Evolutionary conservation across 2,797 vertebrate species (phyloP).

Genomic region (Melanotaenia pygmaea): DNA sequence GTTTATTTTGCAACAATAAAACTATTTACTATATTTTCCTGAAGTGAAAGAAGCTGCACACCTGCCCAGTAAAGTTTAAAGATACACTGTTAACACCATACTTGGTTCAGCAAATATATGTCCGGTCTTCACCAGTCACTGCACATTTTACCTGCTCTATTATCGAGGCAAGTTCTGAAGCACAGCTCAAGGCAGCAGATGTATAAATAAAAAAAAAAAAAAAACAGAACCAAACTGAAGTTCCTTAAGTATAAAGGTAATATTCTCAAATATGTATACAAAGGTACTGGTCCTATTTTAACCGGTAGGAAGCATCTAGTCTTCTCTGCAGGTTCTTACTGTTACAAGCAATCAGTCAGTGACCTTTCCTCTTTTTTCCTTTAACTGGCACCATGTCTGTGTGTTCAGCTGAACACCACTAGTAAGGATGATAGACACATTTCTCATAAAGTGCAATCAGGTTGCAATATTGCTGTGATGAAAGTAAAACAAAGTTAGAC

Average conservation of each 20-base stretch:
- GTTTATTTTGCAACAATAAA: slow-evolving; percentile 4
- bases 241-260: neutral
- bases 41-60: slow-evolving; percentile 2
- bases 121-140: slow-evolving; percentile 28
- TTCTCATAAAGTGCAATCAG: slow-evolving; percentile 35
- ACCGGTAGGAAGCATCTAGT: neutral
- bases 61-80: slow-evolving; percentile 6
- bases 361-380: neutral
- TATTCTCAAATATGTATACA: neutral
- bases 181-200: slow-evolving; percentile 5
- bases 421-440: neutral
- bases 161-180: slow-evolving; percentile 16
- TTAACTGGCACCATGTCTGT: slow-evolving; percentile 9
- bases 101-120: slow-evolving; percentile 6
- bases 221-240: neutral
- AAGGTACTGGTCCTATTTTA: neutral
- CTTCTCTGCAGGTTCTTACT: neutral
- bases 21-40: neutral
- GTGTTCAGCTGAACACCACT: slow-evolving; percentile 18
- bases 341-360: no score
- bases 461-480: slow-evolving; percentile 40
- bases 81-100: slow-evolving; percentile 6
- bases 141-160: neutral
- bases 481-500: slow-evolving; percentile 15
- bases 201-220: no score